Conservation (phyloP, 92 coral and sea anemone genomes). For the Blastomussa wellsi region DNA sequence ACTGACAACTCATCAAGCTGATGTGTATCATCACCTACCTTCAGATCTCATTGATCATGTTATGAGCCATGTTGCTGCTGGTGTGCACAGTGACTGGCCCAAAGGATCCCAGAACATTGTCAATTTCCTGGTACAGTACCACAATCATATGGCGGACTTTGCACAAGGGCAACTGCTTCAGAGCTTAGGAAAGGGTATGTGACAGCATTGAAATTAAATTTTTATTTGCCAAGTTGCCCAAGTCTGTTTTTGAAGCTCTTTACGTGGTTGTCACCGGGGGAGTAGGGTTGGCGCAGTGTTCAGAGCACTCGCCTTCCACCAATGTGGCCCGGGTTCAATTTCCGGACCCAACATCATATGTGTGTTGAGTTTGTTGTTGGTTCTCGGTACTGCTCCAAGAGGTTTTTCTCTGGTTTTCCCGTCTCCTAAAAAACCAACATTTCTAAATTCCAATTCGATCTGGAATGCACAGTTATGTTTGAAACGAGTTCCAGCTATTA, state of each 20-base stretch:
- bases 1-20: conserved; percentile 59
- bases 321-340: too few species aligned
- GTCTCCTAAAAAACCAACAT: too few species aligned
- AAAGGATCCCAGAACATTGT: conserved; percentile 57
- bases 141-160: conserved; percentile 93
- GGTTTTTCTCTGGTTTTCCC: too few species aligned
- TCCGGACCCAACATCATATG: too few species aligned
- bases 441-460: too few species aligned
- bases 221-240: neutral
- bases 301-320: too few species aligned
- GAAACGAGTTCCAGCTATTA: too few species aligned
- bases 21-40: conserved; percentile 75
- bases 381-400: too few species aligned
- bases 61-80: conserved; percentile 54
- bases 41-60: conserved; percentile 85
- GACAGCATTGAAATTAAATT: neutral
- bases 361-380: too few species aligned
- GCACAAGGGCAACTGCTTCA: conserved; percentile 92
- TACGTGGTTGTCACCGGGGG: neutral
- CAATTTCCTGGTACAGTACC: conserved; percentile 68
- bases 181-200: conserved; percentile 88
- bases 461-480: too few species aligned
- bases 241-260: neutral
- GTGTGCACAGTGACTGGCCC: conserved; percentile 59
- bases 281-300: too few species aligned